Evolutionary conservation across 2,888 invertebrate species (phyloP).

Genomic region (Eubasilissa splendida): DNA sequence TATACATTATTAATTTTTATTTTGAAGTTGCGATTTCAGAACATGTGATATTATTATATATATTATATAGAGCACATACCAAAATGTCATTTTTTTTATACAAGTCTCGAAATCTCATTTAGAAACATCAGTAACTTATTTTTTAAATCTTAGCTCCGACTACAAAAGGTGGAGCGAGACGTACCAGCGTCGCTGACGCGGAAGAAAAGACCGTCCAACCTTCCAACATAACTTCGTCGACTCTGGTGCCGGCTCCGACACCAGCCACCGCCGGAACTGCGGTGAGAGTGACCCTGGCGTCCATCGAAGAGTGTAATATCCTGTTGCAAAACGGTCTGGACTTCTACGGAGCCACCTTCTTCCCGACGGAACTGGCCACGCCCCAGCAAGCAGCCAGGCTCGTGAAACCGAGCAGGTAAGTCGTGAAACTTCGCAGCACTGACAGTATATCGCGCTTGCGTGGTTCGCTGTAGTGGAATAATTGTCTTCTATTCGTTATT

Average conservation of each 20-base stretch:
- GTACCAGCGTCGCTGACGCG: constrained; percentile 51
- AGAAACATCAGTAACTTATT: background rate
- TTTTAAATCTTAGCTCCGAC: background rate
- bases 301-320: constrained; percentile 83
- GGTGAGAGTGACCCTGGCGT: constrained; percentile 82
- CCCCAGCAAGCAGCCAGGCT: constrained; percentile 77
- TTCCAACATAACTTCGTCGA: constrained; percentile 63
- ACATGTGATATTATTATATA: too few species aligned
- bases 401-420: constrained; percentile 71
- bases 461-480: too few species aligned
- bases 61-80: too few species aligned
- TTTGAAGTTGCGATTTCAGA: too few species aligned
- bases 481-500: too few species aligned
- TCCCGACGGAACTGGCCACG: constrained; percentile 85
- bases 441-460: too few species aligned
- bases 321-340: constrained; percentile 88
- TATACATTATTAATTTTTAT: too few species aligned
- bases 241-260: constrained; percentile 63
- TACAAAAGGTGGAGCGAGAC: constrained; percentile 63
- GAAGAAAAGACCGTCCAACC: constrained; percentile 61
- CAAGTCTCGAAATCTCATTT: too few species aligned
- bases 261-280: constrained; percentile 76
- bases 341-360: constrained; percentile 91
- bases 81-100: too few species aligned
- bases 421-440: background rate